Conservation (phyloP, 1,140 invertebrate genomes). For the Bombus pyrosoma region DNA sequence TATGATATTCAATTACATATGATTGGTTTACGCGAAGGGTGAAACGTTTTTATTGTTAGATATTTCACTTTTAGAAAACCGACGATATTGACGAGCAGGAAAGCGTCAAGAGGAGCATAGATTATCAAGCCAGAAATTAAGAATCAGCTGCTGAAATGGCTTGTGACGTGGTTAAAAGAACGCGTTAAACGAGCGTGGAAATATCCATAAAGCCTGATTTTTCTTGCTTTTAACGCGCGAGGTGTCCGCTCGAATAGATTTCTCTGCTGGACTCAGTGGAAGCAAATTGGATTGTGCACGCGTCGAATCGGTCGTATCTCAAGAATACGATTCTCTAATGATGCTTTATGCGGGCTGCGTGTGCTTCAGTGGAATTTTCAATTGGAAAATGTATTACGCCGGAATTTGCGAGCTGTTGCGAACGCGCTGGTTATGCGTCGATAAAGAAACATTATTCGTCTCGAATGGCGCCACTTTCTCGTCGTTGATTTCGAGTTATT, state of each 20-base stretch:
- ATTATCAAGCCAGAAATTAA: background rate
- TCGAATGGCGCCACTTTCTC: conserved; percentile 3
- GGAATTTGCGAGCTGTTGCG: conserved; percentile 15
- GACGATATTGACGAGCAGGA: background rate
- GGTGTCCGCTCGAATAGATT: background rate
- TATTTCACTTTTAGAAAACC: background rate
- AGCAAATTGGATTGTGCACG: conserved; percentile 8
- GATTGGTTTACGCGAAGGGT: no score
- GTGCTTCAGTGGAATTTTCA: background rate
- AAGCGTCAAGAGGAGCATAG: background rate
- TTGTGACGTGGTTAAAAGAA: conserved; percentile 8
- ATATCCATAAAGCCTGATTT: conserved; percentile 40
- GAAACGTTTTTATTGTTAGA: no score
- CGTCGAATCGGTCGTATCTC: conserved; percentile 40
- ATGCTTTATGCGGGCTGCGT: conserved; percentile 42
- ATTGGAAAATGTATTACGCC: conserved; percentile 2
- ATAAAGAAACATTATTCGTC: conserved; percentile 26
- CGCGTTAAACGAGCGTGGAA: conserved; percentile 10
- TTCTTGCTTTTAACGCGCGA: conserved; percentile 11
- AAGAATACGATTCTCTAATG: conserved; percentile 55
- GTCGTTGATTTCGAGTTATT: conserved; percentile 32
- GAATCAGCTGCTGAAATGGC: conserved; percentile 17
- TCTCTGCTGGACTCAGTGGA: background rate
- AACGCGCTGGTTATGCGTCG: background rate
- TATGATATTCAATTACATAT: background rate